Evolutionary conservation across 2,888 invertebrate species (phyloP).

Genomic region (Neuroscelio doddi): DNA sequence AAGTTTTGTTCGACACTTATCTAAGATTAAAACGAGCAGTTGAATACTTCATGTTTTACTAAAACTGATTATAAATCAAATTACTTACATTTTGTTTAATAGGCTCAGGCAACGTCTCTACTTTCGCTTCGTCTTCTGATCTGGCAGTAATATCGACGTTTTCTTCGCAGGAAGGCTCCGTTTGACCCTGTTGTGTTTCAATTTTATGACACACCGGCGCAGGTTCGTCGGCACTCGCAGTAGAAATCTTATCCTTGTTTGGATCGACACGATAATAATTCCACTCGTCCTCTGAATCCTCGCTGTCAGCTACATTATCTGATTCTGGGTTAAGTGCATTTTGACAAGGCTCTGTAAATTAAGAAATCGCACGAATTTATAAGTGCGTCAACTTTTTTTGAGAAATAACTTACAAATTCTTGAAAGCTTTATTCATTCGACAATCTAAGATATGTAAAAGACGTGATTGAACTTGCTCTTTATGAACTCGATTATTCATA

Average conservation of each 20-base stretch:
- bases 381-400: no score
- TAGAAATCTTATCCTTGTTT: slow-evolving; percentile 30
- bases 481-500: no score
- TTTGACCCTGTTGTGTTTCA: slow-evolving; percentile 6
- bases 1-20: slow-evolving; percentile 50
- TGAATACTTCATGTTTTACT: not conserved
- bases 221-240: slow-evolving; percentile 15
- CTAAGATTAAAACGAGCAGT: slow-evolving; percentile 33
- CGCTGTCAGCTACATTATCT: slow-evolving; percentile 85
- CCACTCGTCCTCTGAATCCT: slow-evolving; percentile 92
- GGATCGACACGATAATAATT: slow-evolving; percentile 78
- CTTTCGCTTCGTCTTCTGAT: slow-evolving; percentile 29
- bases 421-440: no score
- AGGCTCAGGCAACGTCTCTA: slow-evolving; percentile 48
- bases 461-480: no score
- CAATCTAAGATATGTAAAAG: no score
- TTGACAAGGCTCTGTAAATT: slow-evolving; percentile 61
- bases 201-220: slow-evolving; percentile 30
- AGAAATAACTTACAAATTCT: no score
- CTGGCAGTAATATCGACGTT: slow-evolving; percentile 28
- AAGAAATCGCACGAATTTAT: no score
- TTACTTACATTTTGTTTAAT: slow-evolving; percentile 57
- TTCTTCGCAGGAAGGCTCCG: slow-evolving; percentile 3
- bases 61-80: no score
- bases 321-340: slow-evolving; percentile 70